Conservation (phyloP, 2,113 vertebrate genomes). For the Bos indicus region DNA sequence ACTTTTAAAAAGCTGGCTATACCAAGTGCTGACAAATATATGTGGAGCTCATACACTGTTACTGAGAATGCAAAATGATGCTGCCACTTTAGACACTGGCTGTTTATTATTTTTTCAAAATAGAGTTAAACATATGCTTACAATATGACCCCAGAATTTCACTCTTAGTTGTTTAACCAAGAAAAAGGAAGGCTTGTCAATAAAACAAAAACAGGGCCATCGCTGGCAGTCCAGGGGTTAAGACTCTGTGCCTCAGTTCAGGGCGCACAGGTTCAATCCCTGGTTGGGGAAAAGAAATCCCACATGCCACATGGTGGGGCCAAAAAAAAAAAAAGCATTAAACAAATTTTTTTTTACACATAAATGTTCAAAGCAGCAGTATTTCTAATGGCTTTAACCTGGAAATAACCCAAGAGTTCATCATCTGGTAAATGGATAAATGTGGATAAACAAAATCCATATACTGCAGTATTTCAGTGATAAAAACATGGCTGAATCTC, state of each 20-base stretch:
- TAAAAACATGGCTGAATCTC: neutral
- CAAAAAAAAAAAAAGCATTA: neutral
- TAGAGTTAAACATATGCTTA: neutral
- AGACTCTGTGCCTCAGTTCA: neutral
- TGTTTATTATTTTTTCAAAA: neutral
- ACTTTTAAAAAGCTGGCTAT: neutral
- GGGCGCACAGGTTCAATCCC: neutral
- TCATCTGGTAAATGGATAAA: neutral
- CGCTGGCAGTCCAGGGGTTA: neutral
- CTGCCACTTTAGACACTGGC: neutral
- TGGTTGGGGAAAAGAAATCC: neutral
- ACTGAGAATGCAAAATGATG: neutral
- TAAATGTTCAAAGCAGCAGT: neutral
- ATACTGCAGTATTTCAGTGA: neutral
- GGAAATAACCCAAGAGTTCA: neutral
- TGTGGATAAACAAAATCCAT: neutral
- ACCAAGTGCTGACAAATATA: neutral
- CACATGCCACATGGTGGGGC: neutral
- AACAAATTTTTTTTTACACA: neutral
- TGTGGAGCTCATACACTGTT: neutral
- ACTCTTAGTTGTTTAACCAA: neutral
- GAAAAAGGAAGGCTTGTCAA: neutral
- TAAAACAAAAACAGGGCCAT: neutral
- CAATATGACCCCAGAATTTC: neutral
- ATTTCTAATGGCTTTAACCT: neutral